Percentiles rank a stretch among this genome's conserved stretches.
Evolutionary conservation across 2,797 vertebrate genomes (phyloP).

Genomic region (Hypotaenidia philippensis): DNA sequence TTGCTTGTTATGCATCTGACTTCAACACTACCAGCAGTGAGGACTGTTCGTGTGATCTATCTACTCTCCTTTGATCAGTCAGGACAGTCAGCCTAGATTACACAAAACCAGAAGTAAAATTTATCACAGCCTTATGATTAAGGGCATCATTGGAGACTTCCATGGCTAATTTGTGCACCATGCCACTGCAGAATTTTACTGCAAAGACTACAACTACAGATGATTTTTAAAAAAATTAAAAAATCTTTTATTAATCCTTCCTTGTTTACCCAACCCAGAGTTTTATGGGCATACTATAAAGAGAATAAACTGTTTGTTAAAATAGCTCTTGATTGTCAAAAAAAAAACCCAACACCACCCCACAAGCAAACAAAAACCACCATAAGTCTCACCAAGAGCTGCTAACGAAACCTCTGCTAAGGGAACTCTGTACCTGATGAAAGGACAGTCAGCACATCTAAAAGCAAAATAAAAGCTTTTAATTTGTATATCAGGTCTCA

Average conservation of each 20-base stretch:
- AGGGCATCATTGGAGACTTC: not conserved
- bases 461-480: not conserved
- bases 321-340: not conserved
- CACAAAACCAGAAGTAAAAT: not conserved
- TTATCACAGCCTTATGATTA: not conserved
- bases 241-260: not conserved
- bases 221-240: not conserved
- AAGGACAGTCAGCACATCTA: not conserved
- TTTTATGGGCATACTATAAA: not conserved
- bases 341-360: not conserved
- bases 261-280: not conserved
- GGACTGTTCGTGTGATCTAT: not conserved
- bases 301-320: not conserved
- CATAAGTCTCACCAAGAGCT: not conserved
- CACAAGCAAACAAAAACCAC: not conserved
- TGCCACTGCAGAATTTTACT: accelerated
- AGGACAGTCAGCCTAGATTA: not conserved
- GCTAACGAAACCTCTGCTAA: not conserved
- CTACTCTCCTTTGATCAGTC: not conserved
- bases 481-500: not conserved
- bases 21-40: not conserved
- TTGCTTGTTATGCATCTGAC: not conserved
- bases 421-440: not conserved
- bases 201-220: not conserved
- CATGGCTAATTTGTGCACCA: not conserved